Base-by-base conservation (phyloP, 2,797 vertebrate genomes). In the Geotrypetes seraphini region DNA sequence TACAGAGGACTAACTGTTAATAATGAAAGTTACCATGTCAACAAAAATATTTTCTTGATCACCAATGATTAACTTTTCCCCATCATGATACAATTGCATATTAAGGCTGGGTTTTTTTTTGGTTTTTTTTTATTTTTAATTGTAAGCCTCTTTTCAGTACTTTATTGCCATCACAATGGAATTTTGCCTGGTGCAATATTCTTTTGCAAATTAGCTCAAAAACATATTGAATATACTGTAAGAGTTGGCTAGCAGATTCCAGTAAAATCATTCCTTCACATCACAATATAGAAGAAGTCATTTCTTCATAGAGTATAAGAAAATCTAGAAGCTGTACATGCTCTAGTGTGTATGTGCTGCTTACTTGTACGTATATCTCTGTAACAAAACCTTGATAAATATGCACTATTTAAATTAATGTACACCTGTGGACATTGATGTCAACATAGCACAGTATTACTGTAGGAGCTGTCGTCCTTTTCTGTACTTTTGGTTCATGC, bases 401-500 rank as follows among this genome's bases (percentile, higher is more conserved):
- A 59, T 50, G 52, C 68, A 58, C 63, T 73, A 53, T 43, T 43
- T 42, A 23, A 54, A 44, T 59, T 48, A n/a, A 45, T 35, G 42
- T 64, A 66, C 60, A 50, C n/a, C n/a, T n/a, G n/a, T n/a, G n/a
- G n/a, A n/a, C n/a, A n/a, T n/a, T n/a, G 63, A 50, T 56, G 26
- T 60, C 63, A 48, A 43, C 53, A 47, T 50, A 62, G 62, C 57
- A 63, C 63, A 56, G 53, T 57, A 32, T 63, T 53, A 22, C 46
- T 66, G 53, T 55, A 59, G 58, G 60, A 68, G 46, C 40, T 58
- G 44, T 55, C 43, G 44, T 49, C 33, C 43, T 38, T 24, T 36
- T 46, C 45, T 50, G 35, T 55, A 41, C 16, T 39, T 29, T 42
- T 31, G 36, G 34, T 57, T 34, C 58, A 31, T 26, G 47, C 33